These are phyloP conservation scores for Drosophila maculinotata DNA, from an alignment of 2,888 invertebrate genomes.

Conservation along the genomic window DNA sequence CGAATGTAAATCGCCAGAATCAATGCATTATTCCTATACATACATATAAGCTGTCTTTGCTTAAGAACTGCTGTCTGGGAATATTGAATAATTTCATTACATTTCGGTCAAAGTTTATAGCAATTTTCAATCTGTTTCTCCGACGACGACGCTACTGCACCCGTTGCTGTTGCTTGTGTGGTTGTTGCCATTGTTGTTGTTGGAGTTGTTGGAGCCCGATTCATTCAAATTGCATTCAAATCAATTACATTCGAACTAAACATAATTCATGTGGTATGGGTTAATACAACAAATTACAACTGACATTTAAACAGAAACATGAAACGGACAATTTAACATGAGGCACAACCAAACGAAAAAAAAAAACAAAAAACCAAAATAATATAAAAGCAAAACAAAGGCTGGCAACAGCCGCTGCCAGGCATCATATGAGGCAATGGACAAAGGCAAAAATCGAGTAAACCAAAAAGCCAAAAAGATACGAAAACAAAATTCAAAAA, in stretches of 20 bases:
- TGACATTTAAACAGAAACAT: constrained; percentile 80
- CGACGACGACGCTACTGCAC: constrained; percentile 58
- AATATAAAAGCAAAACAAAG: constrained; percentile 53
- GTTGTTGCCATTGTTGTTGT: constrained; percentile 44
- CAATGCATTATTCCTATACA: constrained; percentile 7
- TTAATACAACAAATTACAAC: constrained; percentile 80
- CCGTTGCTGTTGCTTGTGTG: constrained; percentile 40
- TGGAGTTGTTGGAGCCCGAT: constrained; percentile 39
- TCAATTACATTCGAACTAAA: constrained; percentile 80
- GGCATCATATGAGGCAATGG: constrained; percentile 60
- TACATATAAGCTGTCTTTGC: constrained; percentile 3
- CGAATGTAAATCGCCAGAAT: not conserved
- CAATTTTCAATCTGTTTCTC: constrained; percentile 62
- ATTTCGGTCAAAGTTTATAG: constrained; percentile 66
- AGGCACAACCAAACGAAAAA: constrained; percentile 52
- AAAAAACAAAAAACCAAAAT: constrained; percentile 32
- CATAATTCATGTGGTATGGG: constrained; percentile 79
- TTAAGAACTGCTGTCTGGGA: constrained; percentile 34
- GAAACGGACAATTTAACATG: constrained; percentile 79
- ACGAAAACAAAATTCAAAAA: constrained; percentile 61
- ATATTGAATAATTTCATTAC: constrained; percentile 63
- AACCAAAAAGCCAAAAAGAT: constrained; percentile 52
- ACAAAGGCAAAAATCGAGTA: constrained; percentile 45
- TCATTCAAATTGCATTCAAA: constrained; percentile 80
- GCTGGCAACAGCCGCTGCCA: constrained; percentile 50